A percentile compares a stretch with the other conserved stretches of the same genome.
phyloP scores from a whole-genome alignment of 1,140 invertebrate species.

The Trichogramma pretiosum region DNA sequence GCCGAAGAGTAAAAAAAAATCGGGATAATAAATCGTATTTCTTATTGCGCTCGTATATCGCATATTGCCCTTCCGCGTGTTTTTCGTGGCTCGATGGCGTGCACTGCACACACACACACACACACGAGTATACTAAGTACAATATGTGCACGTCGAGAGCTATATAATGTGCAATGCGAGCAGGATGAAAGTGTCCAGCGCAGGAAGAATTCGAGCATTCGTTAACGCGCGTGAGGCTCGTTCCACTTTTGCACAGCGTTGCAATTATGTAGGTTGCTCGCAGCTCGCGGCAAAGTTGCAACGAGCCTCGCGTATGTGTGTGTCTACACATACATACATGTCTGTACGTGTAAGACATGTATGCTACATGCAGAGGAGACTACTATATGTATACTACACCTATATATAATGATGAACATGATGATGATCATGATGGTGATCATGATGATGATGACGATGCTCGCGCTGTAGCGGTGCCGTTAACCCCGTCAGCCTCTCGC shows the following conservation, averaged over 20 bases:
- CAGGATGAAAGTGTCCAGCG: neutral
- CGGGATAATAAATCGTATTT: too few species aligned
- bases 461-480: too few species aligned
- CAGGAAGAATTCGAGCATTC: constrained; percentile 30
- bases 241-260: constrained; percentile 34
- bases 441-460: too few species aligned
- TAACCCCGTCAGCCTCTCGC: too few species aligned
- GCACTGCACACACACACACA: too few species aligned
- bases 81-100: too few species aligned
- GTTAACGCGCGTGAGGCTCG: constrained; percentile 23
- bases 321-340: neutral
- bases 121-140: too few species aligned
- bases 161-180: neutral
- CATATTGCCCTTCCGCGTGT: too few species aligned
- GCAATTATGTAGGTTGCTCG: constrained; percentile 38
- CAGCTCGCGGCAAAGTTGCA: neutral
- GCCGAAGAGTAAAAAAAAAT: too few species aligned
- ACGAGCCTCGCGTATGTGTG: neutral
- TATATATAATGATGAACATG: neutral
- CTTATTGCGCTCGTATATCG: too few species aligned
- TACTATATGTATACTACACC: neutral
- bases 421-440: too few species aligned
- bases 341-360: neutral
- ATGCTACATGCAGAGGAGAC: neutral
- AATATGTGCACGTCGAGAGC: too few species aligned